Conservation (phyloP, 2,888 invertebrate species). For the Litoditis marina region DNA sequence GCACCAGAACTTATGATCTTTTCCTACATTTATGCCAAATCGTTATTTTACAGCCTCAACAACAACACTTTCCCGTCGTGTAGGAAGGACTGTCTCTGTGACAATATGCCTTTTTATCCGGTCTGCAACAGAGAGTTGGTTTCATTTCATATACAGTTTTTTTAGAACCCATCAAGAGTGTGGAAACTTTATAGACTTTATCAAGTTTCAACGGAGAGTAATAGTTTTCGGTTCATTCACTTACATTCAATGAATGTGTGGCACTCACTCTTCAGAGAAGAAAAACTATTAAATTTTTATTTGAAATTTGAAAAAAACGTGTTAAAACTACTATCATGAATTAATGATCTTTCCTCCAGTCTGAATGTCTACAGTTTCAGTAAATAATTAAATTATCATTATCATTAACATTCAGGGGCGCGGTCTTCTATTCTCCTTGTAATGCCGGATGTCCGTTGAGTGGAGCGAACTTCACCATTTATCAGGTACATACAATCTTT, state of each 20-base stretch:
- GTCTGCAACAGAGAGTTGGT: constrained; percentile 58
- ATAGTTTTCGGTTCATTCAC: too few species aligned
- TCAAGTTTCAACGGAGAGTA: too few species aligned
- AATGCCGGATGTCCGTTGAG: constrained; percentile 55
- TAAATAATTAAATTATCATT: background rate
- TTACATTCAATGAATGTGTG: too few species aligned
- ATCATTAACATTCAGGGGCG: constrained; percentile 30
- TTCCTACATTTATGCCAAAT: background rate
- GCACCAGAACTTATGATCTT: background rate
- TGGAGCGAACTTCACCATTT: constrained; percentile 42
- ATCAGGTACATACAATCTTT: constrained; percentile 7
- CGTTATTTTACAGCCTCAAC: constrained; percentile 19
- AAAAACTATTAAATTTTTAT: too few species aligned
- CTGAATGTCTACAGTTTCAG: background rate
- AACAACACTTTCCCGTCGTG: constrained; percentile 54
- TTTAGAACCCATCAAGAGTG: too few species aligned
- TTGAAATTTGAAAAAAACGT: too few species aligned
- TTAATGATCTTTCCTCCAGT: too few species aligned
- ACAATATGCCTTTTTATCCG: constrained; percentile 60
- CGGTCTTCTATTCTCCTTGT: constrained; percentile 63
- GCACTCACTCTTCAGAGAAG: too few species aligned
- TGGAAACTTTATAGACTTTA: too few species aligned
- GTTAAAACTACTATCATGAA: too few species aligned
- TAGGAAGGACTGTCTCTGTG: constrained; percentile 61
- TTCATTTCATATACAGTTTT: too few species aligned